Evolutionary conservation across 2,888 invertebrate species (phyloP), one percentile per base, ranked within the genome.

Genomic region (Shargacucullia verbasci): DNA sequence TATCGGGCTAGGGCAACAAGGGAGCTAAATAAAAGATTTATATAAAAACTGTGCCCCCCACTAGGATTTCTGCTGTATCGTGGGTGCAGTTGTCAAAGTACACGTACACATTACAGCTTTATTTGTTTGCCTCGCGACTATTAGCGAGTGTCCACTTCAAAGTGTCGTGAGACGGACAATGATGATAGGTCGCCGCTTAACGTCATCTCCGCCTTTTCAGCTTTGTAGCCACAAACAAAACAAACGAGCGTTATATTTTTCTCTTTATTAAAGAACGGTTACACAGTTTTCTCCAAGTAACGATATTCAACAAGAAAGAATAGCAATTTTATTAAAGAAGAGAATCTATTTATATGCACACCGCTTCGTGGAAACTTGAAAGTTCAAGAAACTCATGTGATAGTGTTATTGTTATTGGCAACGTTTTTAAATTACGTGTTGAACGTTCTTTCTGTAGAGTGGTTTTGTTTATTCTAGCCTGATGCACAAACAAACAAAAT

Each of bases 251-350:
- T 20, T 20, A 20, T 27, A 13, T 20, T 46, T 58, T 20, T 47
- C 47, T n/a, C 43, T 67, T 52, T 59, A 59, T 71, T 65, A 55
- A 70, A 71, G 48, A 49, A 45, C 40, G 66, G 71, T 65, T 66
- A 65, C 47, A 55, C 55, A 29, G 6, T 2, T 35, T 13, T n/a
- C 4, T n/a, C 20, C n/a, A n/a, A 44, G 65, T 70, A 55, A 34
- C 56, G 59, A 70, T 56, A 55, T 64, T 56, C 20, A 39, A 37
- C 33, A 56, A 41, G 29, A 50, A 48, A 48, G 39, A 34, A 25
- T 3, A 2, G 20, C 20, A 20, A 20, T 13, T 45, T n/a, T 40
- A 11, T 27, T 14, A 11, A 10, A n/a, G 29, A 8, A n/a, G 54
- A 69, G 39, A 38, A 25, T 33, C 1, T 13, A 46, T 64, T 70